Percentiles rank a stretch among this genome's conserved stretches.
Conservation (phyloP, 2,888 invertebrate genomes). For the Dichetophora obliterata region DNA sequence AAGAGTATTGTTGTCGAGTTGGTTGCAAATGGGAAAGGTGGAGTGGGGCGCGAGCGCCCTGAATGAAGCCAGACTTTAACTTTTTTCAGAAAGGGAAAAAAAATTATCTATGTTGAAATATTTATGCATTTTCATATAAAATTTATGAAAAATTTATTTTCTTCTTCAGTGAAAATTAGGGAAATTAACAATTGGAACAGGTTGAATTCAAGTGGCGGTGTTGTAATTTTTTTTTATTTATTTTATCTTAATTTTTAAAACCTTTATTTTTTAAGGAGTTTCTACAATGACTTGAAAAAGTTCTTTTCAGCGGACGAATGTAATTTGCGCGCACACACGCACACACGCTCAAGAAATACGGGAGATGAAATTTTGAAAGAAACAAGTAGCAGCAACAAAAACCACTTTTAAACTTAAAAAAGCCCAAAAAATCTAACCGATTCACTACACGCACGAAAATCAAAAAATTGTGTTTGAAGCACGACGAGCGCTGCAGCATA, state of each 20-base stretch:
- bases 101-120: neutral
- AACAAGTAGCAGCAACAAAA: neutral
- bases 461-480: constrained; percentile 62
- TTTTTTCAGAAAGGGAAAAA: neutral
- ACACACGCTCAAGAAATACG: neutral
- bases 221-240: neutral
- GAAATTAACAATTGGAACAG: neutral
- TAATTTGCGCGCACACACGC: neutral
- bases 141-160: too few species aligned
- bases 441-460: constrained; percentile 39
- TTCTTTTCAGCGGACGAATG: too few species aligned
- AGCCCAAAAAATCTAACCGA: constrained; percentile 27
- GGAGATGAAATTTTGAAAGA: neutral
- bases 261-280: neutral
- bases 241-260: neutral
- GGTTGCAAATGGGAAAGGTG: neutral
- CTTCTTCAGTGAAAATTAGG: neutral
- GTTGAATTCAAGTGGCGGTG: neutral
- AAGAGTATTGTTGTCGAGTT: neutral
- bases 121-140: too few species aligned
- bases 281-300: neutral
- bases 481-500: constrained; percentile 67
- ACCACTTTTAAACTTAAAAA: neutral
- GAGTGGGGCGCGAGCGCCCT: neutral
- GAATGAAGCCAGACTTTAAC: constrained; percentile 22